Base-by-base conservation (phyloP, 2,888 invertebrate species). In the Tachina lurida region DNA sequence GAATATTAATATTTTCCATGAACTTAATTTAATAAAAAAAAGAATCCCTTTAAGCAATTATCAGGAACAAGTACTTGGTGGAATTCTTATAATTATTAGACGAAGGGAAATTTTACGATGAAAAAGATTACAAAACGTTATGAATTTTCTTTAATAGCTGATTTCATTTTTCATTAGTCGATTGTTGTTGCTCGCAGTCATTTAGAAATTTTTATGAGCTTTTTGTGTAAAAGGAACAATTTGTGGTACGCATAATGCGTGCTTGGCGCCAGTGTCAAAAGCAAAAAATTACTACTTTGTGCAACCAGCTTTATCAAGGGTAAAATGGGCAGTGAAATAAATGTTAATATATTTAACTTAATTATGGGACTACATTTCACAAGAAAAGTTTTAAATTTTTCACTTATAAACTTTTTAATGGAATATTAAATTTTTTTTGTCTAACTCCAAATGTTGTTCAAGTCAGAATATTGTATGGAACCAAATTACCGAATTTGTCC, bases 231-330 rank as follows among this genome's bases (percentile, higher is more conserved):
- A 68, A 68, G 39, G 45, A 75, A 60, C 39, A 67, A 62, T 80
- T 80, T 74, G 74, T 19, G 56, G 76, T 47, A 76, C 22, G 47
- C 41, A 45, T 70, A 63, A 65, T 76, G 76, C 63, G 71, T 76
- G 49, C 52, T 82, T 76, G 85, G 78, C 85, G 81, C 81, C 85
- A 82, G 68, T 78, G 63, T 74, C 78, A 63, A 74, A 49, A 54
- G 56, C 41, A 67, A 62, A 22, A 75, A 79, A 68, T n/a, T n/a
- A n/a, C 54, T 47, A 62, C 54, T 49, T 62, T 12, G 52, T 52
- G 17, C 9, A 80, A 15, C 43, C 22, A 45, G 56, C 10, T 47
- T 19, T 13, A 41, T 58, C 39, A 31, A 19, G 22, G 13, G 3
- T 22, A 22, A 19, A 52, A 41, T 47, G 52, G 19, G 41, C 5